Conservation (phyloP, 2,888 invertebrate species). For the Scaptomyza parva region DNA sequence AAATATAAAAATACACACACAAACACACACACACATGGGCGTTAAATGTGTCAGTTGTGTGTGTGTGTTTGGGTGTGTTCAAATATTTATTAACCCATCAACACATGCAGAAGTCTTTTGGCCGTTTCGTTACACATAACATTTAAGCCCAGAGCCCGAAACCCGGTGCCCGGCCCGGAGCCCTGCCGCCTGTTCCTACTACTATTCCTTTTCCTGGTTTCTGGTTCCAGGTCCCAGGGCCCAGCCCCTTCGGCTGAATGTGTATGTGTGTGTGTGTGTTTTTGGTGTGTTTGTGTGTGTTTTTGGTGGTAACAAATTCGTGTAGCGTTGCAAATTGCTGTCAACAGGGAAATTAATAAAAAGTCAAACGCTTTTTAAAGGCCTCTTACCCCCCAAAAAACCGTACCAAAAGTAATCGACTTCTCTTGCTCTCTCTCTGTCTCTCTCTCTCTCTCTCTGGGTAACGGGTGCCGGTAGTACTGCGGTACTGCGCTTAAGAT, state of each 20-base stretch:
- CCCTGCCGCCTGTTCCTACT: no score
- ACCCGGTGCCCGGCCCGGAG: not conserved
- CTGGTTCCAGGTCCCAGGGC: constrained; percentile 1
- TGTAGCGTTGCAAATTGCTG: constrained; percentile 80
- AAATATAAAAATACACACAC: constrained; percentile 73
- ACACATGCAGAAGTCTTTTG: constrained; percentile 79
- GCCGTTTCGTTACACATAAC: constrained; percentile 72
- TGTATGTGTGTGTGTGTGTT: constrained; percentile 17
- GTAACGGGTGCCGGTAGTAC: constrained; percentile 1
- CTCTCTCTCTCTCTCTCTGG: no score
- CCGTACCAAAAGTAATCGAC: constrained; percentile 5
- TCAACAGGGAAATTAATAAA: constrained; percentile 79
- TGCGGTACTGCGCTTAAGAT: constrained; percentile 49
- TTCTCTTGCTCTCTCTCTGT: no score
- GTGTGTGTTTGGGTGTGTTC: constrained; percentile 63
- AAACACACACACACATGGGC: constrained; percentile 26
- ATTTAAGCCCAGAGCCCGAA: constrained; percentile 44
- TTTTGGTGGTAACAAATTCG: constrained; percentile 77
- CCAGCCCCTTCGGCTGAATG: not conserved
- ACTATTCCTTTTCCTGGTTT: no score
- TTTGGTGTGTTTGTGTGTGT: constrained; percentile 59
- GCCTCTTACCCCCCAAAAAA: no score
- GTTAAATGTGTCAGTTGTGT: constrained; percentile 41
- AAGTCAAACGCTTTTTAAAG: constrained; percentile 74
- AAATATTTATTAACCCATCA: constrained; percentile 84